Percentiles rank a stretch among this genome's conserved stretches.
phyloP scores from a whole-genome alignment of 2,888 invertebrate species.

The Lomographa bimaculata region DNA sequence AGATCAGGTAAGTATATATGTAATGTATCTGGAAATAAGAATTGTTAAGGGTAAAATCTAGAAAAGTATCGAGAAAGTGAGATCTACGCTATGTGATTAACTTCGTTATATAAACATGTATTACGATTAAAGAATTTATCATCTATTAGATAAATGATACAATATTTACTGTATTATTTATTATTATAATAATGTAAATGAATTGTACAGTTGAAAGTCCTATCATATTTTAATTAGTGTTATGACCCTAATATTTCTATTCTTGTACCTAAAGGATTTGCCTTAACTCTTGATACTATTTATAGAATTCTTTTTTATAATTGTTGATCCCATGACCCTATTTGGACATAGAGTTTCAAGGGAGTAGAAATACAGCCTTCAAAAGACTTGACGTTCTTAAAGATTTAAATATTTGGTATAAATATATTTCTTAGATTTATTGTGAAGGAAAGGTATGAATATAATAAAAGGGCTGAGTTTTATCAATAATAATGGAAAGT shows the following conservation, averaged over 20 bases:
- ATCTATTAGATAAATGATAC: no score
- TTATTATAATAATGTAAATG: conserved; percentile 2
- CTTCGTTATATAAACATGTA: conserved; percentile 24
- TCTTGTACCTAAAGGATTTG: conserved; percentile 48
- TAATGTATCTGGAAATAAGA: conserved; percentile 36
- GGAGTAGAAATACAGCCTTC: neutral
- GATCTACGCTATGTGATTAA: conserved; percentile 48
- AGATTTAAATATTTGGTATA: neutral
- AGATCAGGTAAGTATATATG: conserved; percentile 28
- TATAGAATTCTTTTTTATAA: conserved; percentile 31
- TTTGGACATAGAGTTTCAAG: no score
- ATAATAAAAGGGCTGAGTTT: no score
- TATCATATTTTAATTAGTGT: conserved; percentile 36
- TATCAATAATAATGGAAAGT: no score
- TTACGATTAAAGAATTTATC: no score
- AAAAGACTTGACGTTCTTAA: conserved; percentile 7
- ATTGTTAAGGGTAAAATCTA: conserved; percentile 37
- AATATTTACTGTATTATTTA: conserved; percentile 28
- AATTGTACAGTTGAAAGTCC: no score
- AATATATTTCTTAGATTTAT: no score
- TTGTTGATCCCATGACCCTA: no score
- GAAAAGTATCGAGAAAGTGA: conserved; percentile 61
- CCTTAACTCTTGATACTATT: conserved; percentile 47
- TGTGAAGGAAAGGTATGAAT: no score
- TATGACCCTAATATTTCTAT: conserved; percentile 46